Conservation (phyloP, 2,113 vertebrate genomes). For the Montifringilla adamsi region DNA sequence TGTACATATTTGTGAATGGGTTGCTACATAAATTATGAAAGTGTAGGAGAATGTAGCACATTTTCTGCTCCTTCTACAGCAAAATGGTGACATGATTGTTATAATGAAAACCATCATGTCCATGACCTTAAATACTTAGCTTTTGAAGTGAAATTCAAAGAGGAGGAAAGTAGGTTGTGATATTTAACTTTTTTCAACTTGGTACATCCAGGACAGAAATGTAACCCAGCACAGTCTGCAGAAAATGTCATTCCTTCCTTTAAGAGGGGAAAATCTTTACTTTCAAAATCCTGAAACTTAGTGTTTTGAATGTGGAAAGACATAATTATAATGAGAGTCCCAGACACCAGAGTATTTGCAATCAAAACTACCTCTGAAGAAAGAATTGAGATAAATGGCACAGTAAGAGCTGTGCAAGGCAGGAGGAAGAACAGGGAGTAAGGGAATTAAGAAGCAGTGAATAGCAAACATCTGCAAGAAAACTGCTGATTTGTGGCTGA, state of each 20-base stretch:
- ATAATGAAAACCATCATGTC: not conserved
- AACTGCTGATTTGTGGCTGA: slow-evolving; percentile 30
- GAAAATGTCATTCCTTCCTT: not conserved
- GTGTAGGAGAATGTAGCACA: not conserved
- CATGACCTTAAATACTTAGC: not conserved
- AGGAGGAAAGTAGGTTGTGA: not conserved
- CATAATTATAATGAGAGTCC: not conserved
- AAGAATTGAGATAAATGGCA: not conserved
- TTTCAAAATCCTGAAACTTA: not conserved
- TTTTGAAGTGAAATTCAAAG: not conserved
- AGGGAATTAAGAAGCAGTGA: slow-evolving; percentile 10
- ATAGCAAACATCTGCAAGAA: slow-evolving; percentile 49
- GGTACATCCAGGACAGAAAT: not conserved
- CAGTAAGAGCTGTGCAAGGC: not conserved
- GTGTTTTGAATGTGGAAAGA: not conserved
- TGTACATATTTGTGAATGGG: not conserved
- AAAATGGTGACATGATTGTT: not conserved
- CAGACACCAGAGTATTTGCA: not conserved
- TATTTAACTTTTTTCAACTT: not conserved
- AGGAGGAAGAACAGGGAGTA: not conserved
- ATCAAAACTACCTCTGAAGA: not conserved
- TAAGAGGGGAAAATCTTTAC: not conserved
- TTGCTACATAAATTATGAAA: not conserved
- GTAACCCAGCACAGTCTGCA: not conserved
- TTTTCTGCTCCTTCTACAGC: not conserved